Conservation (phyloP, 2,797 vertebrate species). For the Glossophaga mutica region DNA sequence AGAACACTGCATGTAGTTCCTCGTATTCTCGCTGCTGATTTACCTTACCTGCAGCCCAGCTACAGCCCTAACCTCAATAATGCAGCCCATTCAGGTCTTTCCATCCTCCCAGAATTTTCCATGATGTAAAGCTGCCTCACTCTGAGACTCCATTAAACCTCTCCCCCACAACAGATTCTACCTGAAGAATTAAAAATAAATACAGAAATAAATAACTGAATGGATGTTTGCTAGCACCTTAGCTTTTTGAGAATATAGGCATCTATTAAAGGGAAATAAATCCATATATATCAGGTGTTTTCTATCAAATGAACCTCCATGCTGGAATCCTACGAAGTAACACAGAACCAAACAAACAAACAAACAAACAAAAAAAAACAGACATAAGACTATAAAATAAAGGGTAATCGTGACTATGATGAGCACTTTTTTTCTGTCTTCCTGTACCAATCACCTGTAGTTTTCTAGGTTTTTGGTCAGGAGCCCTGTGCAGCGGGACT, state of each 20-base stretch:
- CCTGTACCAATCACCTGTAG: not conserved
- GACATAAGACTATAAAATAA: not conserved
- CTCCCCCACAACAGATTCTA: not conserved
- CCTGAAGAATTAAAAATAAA: not conserved
- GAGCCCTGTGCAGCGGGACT: not conserved
- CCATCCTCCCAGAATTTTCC: not conserved
- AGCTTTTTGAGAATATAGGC: not conserved
- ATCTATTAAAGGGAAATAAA: not conserved
- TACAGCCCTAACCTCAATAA: not conserved
- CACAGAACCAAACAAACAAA: not conserved
- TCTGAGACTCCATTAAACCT: not conserved
- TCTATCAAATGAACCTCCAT: not conserved
- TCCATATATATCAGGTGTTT: not conserved
- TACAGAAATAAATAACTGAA: not conserved
- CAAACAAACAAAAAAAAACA: not conserved
- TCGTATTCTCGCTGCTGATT: not conserved
- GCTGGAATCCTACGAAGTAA: not conserved
- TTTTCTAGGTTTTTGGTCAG: constrained; percentile 8
- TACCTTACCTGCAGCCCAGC: not conserved
- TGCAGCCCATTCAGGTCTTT: not conserved
- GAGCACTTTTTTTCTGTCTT: not conserved
- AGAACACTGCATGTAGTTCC: not conserved
- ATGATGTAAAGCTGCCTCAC: not conserved
- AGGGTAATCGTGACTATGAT: not conserved
- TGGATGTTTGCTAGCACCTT: not conserved